A percentile compares a stretch with the other conserved stretches of the same genome.
phyloP scores from a whole-genome alignment of 2,113 vertebrate species.

The Corvus moneduloides region DNA sequence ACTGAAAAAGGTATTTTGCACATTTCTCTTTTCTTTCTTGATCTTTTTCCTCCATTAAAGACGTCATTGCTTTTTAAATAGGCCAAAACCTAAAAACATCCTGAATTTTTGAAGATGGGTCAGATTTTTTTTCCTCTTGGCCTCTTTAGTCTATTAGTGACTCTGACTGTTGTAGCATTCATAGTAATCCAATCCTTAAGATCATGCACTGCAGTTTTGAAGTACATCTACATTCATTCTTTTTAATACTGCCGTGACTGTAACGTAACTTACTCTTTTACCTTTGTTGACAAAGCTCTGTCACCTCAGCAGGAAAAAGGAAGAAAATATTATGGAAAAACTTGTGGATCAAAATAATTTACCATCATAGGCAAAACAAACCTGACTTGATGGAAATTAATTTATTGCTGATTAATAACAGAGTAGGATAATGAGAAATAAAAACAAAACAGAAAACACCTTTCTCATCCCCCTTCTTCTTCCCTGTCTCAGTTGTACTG shows the following conservation, averaged over 20 bases:
- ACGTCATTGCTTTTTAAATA: background rate
- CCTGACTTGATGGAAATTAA: background rate
- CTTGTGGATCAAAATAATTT: background rate
- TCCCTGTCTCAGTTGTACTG: background rate
- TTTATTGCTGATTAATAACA: background rate
- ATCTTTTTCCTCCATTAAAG: background rate
- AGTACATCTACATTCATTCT: background rate
- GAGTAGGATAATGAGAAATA: background rate
- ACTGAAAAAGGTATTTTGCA: background rate
- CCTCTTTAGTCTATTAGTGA: background rate
- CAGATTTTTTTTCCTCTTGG: background rate
- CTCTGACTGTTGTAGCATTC: background rate
- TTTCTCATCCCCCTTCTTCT: background rate
- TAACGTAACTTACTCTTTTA: background rate
- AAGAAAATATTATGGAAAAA: background rate
- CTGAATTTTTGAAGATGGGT: background rate
- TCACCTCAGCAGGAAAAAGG: background rate
- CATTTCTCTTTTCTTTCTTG: background rate
- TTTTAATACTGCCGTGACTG: background rate
- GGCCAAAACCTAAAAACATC: background rate
- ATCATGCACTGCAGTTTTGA: background rate
- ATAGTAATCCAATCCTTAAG: background rate
- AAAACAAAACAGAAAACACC: background rate
- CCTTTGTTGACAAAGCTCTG: background rate
- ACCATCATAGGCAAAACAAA: background rate